Conservation (phyloP, 2,888 invertebrate species). For the Frankliniella fusca region DNA sequence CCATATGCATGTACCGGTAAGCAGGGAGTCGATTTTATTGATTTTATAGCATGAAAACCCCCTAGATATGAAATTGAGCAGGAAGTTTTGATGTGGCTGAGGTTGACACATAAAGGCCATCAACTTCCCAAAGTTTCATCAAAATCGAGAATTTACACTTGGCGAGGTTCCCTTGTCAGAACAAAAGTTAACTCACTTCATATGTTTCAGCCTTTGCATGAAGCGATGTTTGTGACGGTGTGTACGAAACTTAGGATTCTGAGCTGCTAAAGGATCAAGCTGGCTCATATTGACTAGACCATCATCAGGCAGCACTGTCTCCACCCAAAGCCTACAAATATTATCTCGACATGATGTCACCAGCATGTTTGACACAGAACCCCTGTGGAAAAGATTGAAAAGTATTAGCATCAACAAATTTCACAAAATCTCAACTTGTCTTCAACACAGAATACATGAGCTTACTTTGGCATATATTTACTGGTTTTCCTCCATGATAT, state of each 20-base stretch:
- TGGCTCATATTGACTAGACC: conserved; percentile 70
- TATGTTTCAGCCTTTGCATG: conserved; percentile 93
- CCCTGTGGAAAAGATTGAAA: conserved; percentile 54
- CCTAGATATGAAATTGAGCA: too few species aligned
- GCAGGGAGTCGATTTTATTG: too few species aligned
- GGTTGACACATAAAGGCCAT: too few species aligned
- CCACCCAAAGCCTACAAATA: conserved; percentile 98
- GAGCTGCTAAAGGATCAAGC: conserved; percentile 54
- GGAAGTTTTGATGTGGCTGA: too few species aligned
- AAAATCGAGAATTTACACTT: too few species aligned
- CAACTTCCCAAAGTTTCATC: too few species aligned
- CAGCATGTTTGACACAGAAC: conserved; percentile 95
- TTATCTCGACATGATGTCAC: conserved; percentile 98
- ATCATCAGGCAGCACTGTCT: conserved; percentile 94
- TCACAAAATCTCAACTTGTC: not conserved
- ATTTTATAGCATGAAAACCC: too few species aligned
- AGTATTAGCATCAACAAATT: not conserved
- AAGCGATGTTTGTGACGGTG: conserved; percentile 93
- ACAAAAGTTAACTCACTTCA: conserved; percentile 68
- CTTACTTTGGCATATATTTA: conserved; percentile 97
- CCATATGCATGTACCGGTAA: too few species aligned
- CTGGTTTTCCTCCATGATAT: conserved; percentile 98
- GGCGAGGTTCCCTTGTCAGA: too few species aligned
- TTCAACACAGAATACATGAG: conserved; percentile 34
- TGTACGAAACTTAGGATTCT: conserved; percentile 64